Percentiles rank a stretch among this genome's conserved stretches.
These are phyloP conservation scores for Pyrocoelia pectoralis DNA, from an alignment of 2,888 invertebrate genomes.

Conservation along the genomic window DNA sequence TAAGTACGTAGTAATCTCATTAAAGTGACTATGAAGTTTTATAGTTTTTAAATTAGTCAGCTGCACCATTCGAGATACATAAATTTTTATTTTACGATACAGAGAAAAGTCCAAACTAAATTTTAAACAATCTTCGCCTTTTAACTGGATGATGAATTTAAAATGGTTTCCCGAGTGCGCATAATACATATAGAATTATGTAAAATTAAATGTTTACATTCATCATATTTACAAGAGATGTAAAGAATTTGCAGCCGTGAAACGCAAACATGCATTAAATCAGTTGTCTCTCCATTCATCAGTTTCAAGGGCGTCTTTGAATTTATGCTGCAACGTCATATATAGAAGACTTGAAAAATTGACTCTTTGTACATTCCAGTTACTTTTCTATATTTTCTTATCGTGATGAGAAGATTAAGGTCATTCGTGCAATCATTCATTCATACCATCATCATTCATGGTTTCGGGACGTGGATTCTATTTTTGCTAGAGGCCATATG, in stretches of 20 bases:
- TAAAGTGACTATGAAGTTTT: background rate
- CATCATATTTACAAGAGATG: background rate
- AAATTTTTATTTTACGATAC: background rate
- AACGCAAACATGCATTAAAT: background rate
- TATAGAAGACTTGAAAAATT: no score
- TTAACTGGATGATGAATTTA: background rate
- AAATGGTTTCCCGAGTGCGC: background rate
- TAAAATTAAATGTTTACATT: conserved; percentile 10
- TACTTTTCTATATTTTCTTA: no score
- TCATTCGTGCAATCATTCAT: no score
- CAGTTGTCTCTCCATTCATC: conserved; percentile 1
- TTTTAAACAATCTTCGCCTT: background rate
- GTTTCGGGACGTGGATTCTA: no score
- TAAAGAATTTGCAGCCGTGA: background rate
- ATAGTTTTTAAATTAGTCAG: conserved; percentile 1
- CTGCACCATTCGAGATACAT: background rate
- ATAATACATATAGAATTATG: conserved; percentile 9
- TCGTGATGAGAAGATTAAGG: no score
- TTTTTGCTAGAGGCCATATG: no score
- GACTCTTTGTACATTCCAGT: no score
- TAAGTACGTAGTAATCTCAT: background rate
- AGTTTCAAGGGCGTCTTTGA: conserved; percentile 2
- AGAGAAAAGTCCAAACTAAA: background rate
- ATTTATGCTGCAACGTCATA: background rate
- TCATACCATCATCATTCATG: no score